Conservation (phyloP, 35 echinoderm and acorn worm genomes). For the Ptychodera flava region DNA sequence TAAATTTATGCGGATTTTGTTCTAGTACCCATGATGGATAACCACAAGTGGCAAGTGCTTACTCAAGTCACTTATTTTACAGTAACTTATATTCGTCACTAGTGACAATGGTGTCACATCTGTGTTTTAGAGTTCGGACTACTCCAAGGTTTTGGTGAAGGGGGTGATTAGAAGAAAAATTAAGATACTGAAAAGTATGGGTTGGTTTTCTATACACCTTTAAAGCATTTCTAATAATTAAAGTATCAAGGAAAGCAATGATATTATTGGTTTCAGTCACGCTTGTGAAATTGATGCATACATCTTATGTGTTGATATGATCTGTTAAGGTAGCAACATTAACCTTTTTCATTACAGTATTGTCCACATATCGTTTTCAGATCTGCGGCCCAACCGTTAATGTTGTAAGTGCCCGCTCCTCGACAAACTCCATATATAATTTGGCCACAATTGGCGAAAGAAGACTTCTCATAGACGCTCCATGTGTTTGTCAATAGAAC, state of each 20-base stretch:
- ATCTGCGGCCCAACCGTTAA: too few relatives aligned
- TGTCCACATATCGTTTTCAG: conserved; percentile 30
- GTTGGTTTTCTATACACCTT: conserved; percentile 37
- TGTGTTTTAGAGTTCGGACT: conserved; percentile 9
- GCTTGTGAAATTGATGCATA: conserved; percentile 22
- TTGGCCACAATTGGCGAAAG: conserved; percentile 14
- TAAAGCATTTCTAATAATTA: background rate
- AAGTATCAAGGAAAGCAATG: conserved; percentile 8
- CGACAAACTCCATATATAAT: conserved; percentile 26
- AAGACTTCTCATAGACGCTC: background rate
- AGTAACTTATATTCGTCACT: background rate
- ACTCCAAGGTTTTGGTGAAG: conserved; percentile 9
- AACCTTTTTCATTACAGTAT: conserved; percentile 23
- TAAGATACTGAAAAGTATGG: conserved; percentile 27
- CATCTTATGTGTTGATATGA: conserved; percentile 17
- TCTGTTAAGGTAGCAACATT: conserved; percentile 19
- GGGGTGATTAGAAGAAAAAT: conserved; percentile 18
- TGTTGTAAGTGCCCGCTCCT: too few relatives aligned
- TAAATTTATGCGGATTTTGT: too few relatives aligned
- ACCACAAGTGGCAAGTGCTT: background rate
- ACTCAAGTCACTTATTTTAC: background rate
- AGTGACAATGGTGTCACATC: conserved; percentile 4
- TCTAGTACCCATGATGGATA: background rate
- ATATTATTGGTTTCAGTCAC: conserved; percentile 5
- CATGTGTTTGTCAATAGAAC: conserved; percentile 8